Conservation (phyloP, 1,140 invertebrate genomes). For the Dreissena polymorpha region DNA sequence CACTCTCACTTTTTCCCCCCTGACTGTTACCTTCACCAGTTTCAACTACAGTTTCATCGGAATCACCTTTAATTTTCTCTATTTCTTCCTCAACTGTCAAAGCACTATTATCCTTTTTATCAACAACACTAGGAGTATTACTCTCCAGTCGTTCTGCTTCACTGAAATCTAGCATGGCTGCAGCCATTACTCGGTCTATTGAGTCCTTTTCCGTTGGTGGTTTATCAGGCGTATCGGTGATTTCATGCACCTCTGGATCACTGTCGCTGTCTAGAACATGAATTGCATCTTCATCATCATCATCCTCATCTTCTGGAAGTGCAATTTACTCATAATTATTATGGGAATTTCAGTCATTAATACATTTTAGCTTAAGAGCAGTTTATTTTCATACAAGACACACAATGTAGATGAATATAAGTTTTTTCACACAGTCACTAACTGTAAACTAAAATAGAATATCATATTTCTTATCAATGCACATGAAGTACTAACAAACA, state of each 20-base stretch:
- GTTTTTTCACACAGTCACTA: too few relatives aligned
- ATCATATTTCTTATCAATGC: too few relatives aligned
- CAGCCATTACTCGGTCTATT: background rate
- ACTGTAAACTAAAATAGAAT: too few relatives aligned
- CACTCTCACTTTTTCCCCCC: slow-evolving; percentile 9
- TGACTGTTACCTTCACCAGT: slow-evolving; percentile 1
- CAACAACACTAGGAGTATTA: background rate
- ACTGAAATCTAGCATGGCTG: slow-evolving; percentile 1
- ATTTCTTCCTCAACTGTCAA: background rate
- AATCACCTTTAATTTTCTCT: background rate
- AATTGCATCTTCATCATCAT: slow-evolving; percentile 52
- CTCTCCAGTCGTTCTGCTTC: background rate
- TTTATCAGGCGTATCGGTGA: background rate
- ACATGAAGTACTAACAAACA: too few relatives aligned
- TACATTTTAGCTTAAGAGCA: too few relatives aligned
- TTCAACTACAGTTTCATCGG: background rate
- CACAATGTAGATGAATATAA: too few relatives aligned
- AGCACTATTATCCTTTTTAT: slow-evolving; percentile 10
- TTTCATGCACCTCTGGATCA: background rate
- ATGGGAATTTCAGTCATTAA: too few relatives aligned
- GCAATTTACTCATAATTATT: too few relatives aligned
- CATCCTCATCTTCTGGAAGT: slow-evolving; percentile 8
- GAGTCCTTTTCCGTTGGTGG: background rate
- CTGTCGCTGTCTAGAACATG: slow-evolving; percentile 48
- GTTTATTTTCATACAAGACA: too few relatives aligned